Base-by-base conservation (phyloP, 2,888 invertebrate genomes). In the Brenthis hecate region DNA sequence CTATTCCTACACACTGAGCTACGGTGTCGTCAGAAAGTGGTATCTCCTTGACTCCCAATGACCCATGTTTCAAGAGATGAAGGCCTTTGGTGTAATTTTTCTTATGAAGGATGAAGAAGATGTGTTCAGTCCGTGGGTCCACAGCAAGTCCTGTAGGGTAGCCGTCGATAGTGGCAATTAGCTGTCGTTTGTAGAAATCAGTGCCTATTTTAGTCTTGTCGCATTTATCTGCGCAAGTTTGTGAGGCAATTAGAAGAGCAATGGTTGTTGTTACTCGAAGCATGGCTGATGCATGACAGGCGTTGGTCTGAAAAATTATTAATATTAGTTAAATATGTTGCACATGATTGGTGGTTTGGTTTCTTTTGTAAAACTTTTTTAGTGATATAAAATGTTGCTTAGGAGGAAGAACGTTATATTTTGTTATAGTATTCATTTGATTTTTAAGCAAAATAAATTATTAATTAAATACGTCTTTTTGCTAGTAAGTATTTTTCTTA, bases 41-140 rank as follows among this genome's bases (percentile, higher is more conserved):
- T 2, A 92, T 69, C 65, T 86, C 84, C 72, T 88, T 91, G 1
- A 91, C 82, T 0, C 91, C 91, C 13, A 92, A 75, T 8, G 92
- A 86, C 0, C 92, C 92, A 62, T 90, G 87, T 70, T 86, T 86
- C 0, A 92, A 72, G 0, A 92, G 70, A 74, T 91, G 86, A 3
- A 91, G 84, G 2, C 92, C 92, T 84, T 87, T 91, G 0, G 91
- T 92, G 62, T 90, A 91, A 70, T 92, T 92, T 19, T 84, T 81
- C 77, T 92, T 92, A 60, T 92, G 89, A 0, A 92, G 81, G 1
- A 90, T 82, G 68, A 92, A 92, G 75, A 91, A 91, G 61, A 92
- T 84, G 72, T 92, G 80, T 1, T 92, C 92, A 0, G 88, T 90
- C 70, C 79, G 80, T 0, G 89, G 86, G 58, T 92, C 92, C 11